Evolutionary conservation across 1,140 invertebrate genomes (phyloP).

Genomic region (Nasonia vitripennis): DNA sequence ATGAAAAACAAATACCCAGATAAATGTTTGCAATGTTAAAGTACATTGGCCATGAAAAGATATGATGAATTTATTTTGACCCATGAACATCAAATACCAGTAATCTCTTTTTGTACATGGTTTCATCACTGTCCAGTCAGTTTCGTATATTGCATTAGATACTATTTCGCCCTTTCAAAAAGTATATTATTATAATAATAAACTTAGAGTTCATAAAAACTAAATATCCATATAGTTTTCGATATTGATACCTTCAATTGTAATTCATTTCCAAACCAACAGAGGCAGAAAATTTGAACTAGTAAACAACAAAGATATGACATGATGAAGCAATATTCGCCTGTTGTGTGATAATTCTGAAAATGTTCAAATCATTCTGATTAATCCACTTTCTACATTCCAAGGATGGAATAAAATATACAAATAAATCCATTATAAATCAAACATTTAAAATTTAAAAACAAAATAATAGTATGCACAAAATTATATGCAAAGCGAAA

Average conservation of each 20-base stretch:
- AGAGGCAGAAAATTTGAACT: neutral
- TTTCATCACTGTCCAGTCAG: neutral
- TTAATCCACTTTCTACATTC: no score
- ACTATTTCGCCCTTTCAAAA: neutral
- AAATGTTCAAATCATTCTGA: no score
- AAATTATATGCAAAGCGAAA: no score
- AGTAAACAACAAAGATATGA: constrained; percentile 6
- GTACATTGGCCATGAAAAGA: constrained; percentile 18
- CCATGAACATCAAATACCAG: neutral
- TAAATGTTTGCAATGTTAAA: constrained; percentile 7
- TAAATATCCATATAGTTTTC: neutral
- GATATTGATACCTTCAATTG: neutral
- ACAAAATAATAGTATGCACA: neutral
- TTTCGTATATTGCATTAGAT: neutral
- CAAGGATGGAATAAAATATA: no score
- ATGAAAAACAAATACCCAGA: constrained; percentile 28
- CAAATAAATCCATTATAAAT: no score
- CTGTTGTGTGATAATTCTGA: no score
- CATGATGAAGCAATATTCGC: neutral
- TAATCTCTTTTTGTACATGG: neutral
- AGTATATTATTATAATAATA: neutral
- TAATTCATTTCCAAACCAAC: constrained; percentile 32
- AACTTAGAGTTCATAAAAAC: no score
- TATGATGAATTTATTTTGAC: neutral
- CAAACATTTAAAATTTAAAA: neutral